Conservation (phyloP, 2,888 invertebrate species). For the Acheta domesticus region DNA sequence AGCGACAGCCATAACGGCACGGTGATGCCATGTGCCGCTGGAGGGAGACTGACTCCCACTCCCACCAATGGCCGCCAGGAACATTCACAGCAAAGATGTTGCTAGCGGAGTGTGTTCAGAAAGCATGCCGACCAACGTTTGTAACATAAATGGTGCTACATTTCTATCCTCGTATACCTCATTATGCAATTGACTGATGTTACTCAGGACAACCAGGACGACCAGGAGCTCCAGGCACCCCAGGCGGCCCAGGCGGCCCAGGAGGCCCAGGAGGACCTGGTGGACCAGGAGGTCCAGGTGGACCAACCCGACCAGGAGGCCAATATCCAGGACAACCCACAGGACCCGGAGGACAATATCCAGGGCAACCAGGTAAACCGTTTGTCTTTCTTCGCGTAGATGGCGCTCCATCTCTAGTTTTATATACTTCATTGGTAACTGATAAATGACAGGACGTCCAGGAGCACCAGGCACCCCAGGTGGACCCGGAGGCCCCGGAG, state of each 20-base stretch:
- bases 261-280: conserved; percentile 36
- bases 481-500: conserved; percentile 40
- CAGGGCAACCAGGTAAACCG: conserved; percentile 44
- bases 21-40: too few relatives aligned
- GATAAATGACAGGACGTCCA: conserved; percentile 43
- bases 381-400: too few relatives aligned
- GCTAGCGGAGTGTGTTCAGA: too few relatives aligned
- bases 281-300: conserved; percentile 33
- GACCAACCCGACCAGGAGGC: conserved; percentile 22
- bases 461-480: conserved; percentile 29
- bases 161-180: not conserved
- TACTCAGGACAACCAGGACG: conserved; percentile 37
- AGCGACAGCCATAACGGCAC: too few relatives aligned
- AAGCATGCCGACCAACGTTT: too few relatives aligned
- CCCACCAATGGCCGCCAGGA: too few relatives aligned
- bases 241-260: conserved; percentile 38
- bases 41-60: too few relatives aligned
- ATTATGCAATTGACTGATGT: too few relatives aligned
- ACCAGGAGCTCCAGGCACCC: conserved; percentile 39
- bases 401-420: too few relatives aligned
- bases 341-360: conserved; percentile 40
- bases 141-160: not conserved
- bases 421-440: too few relatives aligned
- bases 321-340: conserved; percentile 38
- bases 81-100: too few relatives aligned